Evolutionary conservation across 2,888 invertebrate species (phyloP).

Genomic region (Spilosoma lubricipeda): DNA sequence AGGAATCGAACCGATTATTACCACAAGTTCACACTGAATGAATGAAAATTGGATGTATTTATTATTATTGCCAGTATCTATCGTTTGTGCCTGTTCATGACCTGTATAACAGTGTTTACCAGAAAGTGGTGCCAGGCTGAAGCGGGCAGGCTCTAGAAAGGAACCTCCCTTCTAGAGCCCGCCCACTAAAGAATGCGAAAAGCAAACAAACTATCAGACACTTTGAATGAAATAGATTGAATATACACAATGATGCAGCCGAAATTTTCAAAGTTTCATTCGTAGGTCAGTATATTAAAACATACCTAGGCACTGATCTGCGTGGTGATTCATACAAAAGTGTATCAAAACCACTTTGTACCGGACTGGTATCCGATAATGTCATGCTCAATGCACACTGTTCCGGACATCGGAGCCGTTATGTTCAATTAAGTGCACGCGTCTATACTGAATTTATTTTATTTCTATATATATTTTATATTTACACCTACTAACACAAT

Average conservation of each 20-base stretch:
- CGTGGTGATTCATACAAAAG: constrained; percentile 30
- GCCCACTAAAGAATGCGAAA: too few species aligned
- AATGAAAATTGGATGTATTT: too few species aligned
- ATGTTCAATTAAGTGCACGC: constrained; percentile 61
- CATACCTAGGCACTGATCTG: constrained; percentile 15
- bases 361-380: constrained; percentile 45
- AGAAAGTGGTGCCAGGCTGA: too few species aligned
- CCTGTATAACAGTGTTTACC: too few species aligned
- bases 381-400: constrained; percentile 60
- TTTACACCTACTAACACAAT: neutral
- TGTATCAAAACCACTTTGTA: constrained; percentile 33
- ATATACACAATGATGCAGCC: neutral
- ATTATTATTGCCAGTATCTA: too few species aligned
- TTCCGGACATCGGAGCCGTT: constrained; percentile 68
- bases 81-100: too few species aligned
- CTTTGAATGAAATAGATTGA: neutral
- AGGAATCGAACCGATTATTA: too few species aligned
- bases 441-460: constrained; percentile 46
- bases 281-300: neutral
- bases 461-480: constrained; percentile 8
- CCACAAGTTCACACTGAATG: too few species aligned
- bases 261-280: neutral
- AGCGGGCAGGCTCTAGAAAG: too few species aligned
- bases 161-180: too few species aligned
- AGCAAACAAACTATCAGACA: too few species aligned